phyloP scores from a whole-genome alignment of 2,888 invertebrate genomes.

The Dione vanillae region DNA sequence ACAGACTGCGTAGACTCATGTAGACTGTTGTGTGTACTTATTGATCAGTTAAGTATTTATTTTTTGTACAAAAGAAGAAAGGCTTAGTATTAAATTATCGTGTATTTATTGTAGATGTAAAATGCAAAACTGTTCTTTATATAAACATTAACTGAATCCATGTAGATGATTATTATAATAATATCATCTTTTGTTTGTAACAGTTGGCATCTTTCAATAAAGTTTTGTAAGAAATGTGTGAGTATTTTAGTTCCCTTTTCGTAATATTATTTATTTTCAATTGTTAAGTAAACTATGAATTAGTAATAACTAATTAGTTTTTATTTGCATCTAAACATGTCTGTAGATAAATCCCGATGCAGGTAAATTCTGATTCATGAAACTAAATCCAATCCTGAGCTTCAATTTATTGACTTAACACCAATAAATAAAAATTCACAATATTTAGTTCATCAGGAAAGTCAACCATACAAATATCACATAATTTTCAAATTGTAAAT shows the following conservation, averaged over 20 bases:
- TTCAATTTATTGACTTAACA: too few species aligned
- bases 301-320: too few species aligned
- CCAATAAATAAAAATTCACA: too few species aligned
- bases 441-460: too few species aligned
- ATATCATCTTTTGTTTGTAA: neutral
- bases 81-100: constrained; percentile 27
- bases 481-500: too few species aligned
- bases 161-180: neutral
- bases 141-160: neutral
- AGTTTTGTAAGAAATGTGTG: neutral
- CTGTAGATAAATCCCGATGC: too few species aligned
- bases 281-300: too few species aligned
- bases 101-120: constrained; percentile 37
- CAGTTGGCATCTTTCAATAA: constrained; percentile 1
- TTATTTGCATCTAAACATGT: too few species aligned
- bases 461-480: too few species aligned
- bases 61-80: constrained; percentile 37
- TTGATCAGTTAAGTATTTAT: constrained; percentile 33
- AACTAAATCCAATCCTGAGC: too few species aligned
- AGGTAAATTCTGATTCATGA: too few species aligned
- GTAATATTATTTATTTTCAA: neutral
- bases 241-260: neutral
- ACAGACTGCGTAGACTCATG: constrained; percentile 13
- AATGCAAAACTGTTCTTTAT: neutral
- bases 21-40: constrained; percentile 35